Evolutionary conservation across 1,140 invertebrate species (phyloP).

Genomic region (Metaphire vulgaris): DNA sequence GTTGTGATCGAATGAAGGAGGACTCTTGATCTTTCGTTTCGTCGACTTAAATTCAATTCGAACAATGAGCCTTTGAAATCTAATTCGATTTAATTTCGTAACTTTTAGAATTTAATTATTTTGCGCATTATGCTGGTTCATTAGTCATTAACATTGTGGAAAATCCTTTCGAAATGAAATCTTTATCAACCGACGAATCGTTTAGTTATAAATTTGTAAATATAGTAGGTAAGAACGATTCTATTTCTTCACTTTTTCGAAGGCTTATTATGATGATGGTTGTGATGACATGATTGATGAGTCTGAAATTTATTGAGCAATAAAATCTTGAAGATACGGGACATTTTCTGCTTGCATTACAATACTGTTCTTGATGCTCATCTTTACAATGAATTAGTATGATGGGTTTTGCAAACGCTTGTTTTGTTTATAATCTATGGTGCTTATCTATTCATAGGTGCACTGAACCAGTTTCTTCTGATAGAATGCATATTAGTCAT

Average conservation of each 20-base stretch:
- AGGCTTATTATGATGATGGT: neutral
- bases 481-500: no score
- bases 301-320: no score
- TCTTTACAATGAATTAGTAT: neutral
- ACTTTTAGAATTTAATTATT: neutral
- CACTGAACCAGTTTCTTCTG: no score
- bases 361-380: neutral
- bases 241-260: neutral
- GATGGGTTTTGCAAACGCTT: neutral
- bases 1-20: neutral
- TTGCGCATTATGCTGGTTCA: no score
- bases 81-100: neutral
- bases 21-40: neutral
- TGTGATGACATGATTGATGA: neutral
- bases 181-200: neutral
- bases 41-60: neutral
- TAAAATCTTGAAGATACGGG: neutral
- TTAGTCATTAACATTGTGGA: no score
- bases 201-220: neutral
- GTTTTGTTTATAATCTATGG: neutral
- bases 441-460: no score
- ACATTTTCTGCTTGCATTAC: neutral
- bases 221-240: neutral
- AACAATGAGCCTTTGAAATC: neutral
- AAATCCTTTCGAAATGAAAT: neutral